These are phyloP conservation scores for Parauchenoglanis ngamensis DNA, from an alignment of 2,797 vertebrate species.

Conservation along the genomic window DNA sequence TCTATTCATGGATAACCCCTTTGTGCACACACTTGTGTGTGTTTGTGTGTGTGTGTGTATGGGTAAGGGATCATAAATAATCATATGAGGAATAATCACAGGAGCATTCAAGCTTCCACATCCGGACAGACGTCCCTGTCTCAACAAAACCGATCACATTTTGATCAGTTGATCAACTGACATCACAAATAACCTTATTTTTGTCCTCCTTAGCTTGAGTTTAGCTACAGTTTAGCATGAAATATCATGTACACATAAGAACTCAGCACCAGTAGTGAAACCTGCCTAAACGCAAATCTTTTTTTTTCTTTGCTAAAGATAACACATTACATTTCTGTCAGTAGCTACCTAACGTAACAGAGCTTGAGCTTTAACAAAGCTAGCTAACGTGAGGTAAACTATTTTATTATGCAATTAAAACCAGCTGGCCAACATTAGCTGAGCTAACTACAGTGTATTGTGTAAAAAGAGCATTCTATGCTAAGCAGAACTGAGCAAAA, in stretches of 20 bases:
- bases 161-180: not conserved
- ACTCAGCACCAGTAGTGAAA: not conserved
- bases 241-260: not conserved
- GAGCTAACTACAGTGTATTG: not conserved
- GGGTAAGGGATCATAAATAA: constrained; percentile 21
- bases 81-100: constrained; percentile 6
- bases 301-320: not conserved
- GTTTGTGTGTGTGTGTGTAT: constrained; percentile 29
- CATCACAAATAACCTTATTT: not conserved
- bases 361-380: not conserved
- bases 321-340: not conserved
- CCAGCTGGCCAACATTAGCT: not conserved
- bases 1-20: constrained; percentile 75
- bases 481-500: not conserved
- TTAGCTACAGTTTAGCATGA: not conserved
- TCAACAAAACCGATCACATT: not conserved
- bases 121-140: not conserved
- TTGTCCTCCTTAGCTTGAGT: not conserved
- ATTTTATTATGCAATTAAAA: not conserved
- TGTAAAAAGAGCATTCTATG: not conserved
- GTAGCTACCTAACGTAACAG: not conserved
- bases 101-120: not conserved
- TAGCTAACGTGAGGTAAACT: not conserved
- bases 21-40: constrained; percentile 30
- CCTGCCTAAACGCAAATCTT: not conserved